Percentiles rank a stretch among this genome's conserved stretches.
Conservation (phyloP, 2,113 vertebrate species). For the Callocephalon fimbriatum region DNA sequence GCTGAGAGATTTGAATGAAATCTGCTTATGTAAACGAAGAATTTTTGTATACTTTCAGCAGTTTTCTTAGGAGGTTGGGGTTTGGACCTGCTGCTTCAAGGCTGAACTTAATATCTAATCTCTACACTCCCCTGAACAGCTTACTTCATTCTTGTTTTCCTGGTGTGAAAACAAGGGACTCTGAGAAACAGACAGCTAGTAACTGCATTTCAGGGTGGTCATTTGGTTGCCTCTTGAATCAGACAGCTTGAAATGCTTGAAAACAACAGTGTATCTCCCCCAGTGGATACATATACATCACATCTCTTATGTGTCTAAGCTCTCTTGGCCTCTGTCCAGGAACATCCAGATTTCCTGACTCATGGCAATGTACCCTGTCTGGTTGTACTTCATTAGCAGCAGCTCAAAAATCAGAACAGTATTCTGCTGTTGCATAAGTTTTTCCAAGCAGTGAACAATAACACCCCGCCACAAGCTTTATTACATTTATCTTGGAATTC, state of each 20-base stretch:
- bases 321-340: slow-evolving; percentile 22
- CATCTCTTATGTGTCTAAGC: background rate
- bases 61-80: too few relatives aligned
- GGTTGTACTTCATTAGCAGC: slow-evolving; percentile 35
- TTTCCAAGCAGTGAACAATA: slow-evolving; percentile 63
- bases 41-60: too few relatives aligned
- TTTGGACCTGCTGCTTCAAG: background rate
- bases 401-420: slow-evolving; percentile 9
- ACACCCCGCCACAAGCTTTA: slow-evolving; percentile 21
- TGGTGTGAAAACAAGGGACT: background rate
- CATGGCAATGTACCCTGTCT: slow-evolving; percentile 24
- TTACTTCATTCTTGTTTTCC: background rate
- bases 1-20: too few relatives aligned
- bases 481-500: slow-evolving; percentile 42
- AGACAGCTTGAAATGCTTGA: background rate
- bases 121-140: background rate
- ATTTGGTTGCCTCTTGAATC: background rate
- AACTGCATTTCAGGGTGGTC: background rate
- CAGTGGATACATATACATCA: background rate
- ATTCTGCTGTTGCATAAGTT: slow-evolving; percentile 26
- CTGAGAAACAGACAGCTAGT: background rate
- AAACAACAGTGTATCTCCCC: background rate
- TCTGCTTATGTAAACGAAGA: too few relatives aligned
- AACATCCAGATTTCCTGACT: slow-evolving; percentile 52
- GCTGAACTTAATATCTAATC: background rate